Conservation (phyloP, 2,113 vertebrate species). For the Hyla sarda region DNA sequence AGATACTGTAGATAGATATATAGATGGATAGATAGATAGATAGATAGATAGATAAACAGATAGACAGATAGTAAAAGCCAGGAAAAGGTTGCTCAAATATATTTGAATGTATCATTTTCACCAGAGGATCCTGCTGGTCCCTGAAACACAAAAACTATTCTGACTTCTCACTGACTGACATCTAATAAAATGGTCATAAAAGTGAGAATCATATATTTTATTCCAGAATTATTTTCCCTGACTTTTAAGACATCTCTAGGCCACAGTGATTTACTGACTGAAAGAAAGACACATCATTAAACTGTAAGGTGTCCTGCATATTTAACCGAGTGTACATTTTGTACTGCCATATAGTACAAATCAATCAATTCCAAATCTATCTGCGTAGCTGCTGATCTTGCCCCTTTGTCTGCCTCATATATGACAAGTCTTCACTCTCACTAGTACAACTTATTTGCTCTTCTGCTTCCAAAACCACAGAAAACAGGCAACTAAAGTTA, state of each 20-base stretch:
- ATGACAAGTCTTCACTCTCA: not conserved
- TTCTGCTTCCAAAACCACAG: not conserved
- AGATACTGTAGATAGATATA: not conserved
- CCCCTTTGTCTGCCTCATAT: not conserved
- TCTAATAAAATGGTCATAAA: not conserved
- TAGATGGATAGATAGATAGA: not conserved
- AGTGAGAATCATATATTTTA: slow-evolving; percentile 11
- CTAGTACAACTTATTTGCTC: not conserved
- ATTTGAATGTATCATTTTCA: not conserved
- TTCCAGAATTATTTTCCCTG: slow-evolving; percentile 29
- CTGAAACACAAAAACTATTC: not conserved
- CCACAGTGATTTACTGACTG: slow-evolving; percentile 18
- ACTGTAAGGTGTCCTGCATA: not conserved
- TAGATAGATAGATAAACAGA: too few species aligned
- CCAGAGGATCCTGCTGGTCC: not conserved
- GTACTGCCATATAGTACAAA: slow-evolving; percentile 18
- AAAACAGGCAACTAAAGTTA: not conserved
- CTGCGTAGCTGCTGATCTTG: slow-evolving; percentile 28
- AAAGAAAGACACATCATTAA: not conserved
- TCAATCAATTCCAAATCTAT: slow-evolving; percentile 31
- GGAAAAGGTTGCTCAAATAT: not conserved
- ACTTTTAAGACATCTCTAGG: slow-evolving; percentile 21
- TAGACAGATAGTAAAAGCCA: too few species aligned
- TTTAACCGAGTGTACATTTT: slow-evolving; percentile 13
- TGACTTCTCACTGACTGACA: not conserved